phyloP scores from a whole-genome alignment of 2,113 vertebrate genomes.

The Hirundichthys speculiger region DNA sequence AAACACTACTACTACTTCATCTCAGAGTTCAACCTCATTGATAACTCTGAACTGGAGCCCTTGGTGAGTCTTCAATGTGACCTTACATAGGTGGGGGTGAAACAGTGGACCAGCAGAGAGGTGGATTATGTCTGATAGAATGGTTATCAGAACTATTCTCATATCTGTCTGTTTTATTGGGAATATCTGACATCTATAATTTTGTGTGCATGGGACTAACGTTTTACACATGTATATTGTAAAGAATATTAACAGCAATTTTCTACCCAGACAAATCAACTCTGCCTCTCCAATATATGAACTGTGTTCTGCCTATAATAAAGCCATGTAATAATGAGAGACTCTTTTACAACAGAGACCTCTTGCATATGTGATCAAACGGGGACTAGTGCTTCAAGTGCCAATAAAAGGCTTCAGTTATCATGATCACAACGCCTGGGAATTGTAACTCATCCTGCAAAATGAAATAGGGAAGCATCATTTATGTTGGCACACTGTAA shows the following conservation, averaged over 20 bases:
- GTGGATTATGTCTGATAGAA: conserved; percentile 6
- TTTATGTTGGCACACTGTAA: conserved; percentile 19
- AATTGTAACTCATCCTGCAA: background rate
- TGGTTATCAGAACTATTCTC: background rate
- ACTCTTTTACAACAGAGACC: conserved; percentile 11
- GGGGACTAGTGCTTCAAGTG: conserved; percentile 7
- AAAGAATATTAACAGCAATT: background rate
- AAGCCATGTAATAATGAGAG: conserved; percentile 20
- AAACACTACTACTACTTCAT: conserved; percentile 99
- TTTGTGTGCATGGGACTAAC: background rate
- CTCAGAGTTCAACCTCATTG: conserved; percentile 93
- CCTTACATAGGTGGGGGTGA: background rate
- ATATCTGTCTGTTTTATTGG: background rate
- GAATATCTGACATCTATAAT: background rate
- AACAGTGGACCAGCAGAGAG: background rate
- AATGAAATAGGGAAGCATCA: conserved; percentile 21
- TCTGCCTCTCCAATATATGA: no score
- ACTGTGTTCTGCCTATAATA: no score
- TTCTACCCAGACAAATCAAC: background rate
- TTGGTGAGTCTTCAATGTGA: conserved; percentile 84
- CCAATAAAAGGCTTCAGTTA: conserved; percentile 39
- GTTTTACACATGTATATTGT: no score
- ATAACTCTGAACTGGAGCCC: conserved; percentile 93
- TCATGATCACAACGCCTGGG: conserved; percentile 22
- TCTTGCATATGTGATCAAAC: conserved; percentile 25